A percentile compares a stretch with the other conserved stretches of the same genome.
phyloP scores from a whole-genome alignment of 2,113 vertebrate species.

The Rallus limicola region DNA sequence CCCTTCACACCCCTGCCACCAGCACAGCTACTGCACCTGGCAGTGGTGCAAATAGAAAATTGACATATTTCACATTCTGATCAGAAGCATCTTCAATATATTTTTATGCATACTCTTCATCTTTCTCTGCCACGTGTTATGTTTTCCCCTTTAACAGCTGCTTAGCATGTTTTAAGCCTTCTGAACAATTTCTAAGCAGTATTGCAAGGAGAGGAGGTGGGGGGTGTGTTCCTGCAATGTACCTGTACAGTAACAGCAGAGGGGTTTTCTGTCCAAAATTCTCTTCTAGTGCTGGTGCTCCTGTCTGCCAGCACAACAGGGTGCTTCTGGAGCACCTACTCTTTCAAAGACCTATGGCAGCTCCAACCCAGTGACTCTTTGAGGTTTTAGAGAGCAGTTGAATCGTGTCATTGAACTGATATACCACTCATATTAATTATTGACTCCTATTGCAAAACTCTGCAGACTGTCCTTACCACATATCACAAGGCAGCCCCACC shows the following conservation, averaged over 20 bases:
- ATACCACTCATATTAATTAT: not conserved
- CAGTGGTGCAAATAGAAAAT: slow-evolving; percentile 59
- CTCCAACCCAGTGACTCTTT: not conserved
- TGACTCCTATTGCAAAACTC: not conserved
- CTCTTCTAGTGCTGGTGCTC: not conserved
- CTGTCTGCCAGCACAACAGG: not conserved
- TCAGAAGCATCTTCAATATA: slow-evolving; percentile 57
- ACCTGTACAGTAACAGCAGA: not conserved
- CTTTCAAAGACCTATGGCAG: not conserved
- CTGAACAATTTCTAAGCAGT: not conserved
- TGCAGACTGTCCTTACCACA: not conserved
- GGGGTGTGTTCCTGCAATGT: not conserved
- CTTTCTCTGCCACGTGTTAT: slow-evolving; percentile 27
- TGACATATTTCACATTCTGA: slow-evolving; percentile 67
- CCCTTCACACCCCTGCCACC: slow-evolving; percentile 26
- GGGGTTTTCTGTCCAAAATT: not conserved
- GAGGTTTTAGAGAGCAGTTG: not conserved
- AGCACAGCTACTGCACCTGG: not conserved
- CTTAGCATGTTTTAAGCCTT: slow-evolving; percentile 27
- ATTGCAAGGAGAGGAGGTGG: not conserved
- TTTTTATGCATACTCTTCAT: slow-evolving; percentile 61
- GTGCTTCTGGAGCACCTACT: not conserved
- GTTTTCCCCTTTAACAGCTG: not conserved
- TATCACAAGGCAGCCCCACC: not conserved
- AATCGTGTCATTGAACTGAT: not conserved